phyloP scores from a whole-genome alignment of 2,113 vertebrate genomes.

The Notarius lentiginosus region DNA sequence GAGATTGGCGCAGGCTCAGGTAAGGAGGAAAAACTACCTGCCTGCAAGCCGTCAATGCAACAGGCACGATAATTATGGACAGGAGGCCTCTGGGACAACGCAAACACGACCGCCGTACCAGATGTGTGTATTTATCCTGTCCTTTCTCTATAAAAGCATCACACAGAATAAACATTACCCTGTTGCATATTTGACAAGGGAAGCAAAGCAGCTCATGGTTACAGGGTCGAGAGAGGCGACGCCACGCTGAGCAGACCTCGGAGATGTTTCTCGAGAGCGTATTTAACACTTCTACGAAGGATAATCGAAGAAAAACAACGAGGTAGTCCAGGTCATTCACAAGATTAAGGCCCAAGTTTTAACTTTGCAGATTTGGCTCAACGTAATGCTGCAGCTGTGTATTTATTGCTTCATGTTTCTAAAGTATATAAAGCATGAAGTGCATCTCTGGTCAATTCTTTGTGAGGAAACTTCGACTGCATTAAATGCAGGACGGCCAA shows the following conservation, averaged over 20 bases:
- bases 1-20: not conserved
- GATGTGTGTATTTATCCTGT: constrained; percentile 32
- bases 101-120: constrained; percentile 44
- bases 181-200: constrained; percentile 6
- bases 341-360: not conserved
- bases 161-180: constrained; percentile 3
- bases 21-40: constrained; percentile 32
- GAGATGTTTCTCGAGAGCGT: not conserved
- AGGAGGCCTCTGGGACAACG: constrained; percentile 37
- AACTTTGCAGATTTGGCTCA: not conserved
- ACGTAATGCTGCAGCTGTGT: not conserved
- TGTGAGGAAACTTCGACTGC: not conserved
- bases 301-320: not conserved
- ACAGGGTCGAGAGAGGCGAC: constrained; percentile 19
- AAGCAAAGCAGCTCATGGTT: constrained; percentile 11
- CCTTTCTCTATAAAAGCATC: constrained; percentile 38
- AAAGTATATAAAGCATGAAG: not conserved
- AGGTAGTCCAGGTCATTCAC: not conserved
- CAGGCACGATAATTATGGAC: constrained; percentile 32
- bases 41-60: constrained; percentile 28
- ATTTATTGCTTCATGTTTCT: not conserved
- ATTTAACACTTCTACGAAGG: not conserved
- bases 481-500: not conserved
- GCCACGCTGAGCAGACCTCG: not conserved
- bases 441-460: not conserved